phyloP scores from a whole-genome alignment of 1,140 invertebrate species.

The Trichonephila clavipes region DNA sequence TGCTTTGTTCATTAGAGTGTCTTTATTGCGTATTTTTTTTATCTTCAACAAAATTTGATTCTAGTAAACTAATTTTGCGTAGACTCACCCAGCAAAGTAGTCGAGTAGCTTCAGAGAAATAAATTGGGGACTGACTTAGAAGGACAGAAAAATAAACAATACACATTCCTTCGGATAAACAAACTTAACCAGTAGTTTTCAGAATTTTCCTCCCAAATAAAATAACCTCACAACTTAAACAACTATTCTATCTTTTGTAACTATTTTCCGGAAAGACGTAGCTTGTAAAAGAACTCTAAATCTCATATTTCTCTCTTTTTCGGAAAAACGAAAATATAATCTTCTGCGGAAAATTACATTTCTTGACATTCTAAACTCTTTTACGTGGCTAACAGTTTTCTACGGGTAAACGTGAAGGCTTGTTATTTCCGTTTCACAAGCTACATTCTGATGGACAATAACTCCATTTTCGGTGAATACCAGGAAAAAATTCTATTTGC shows the following conservation, averaged over 20 bases:
- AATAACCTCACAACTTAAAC: background rate
- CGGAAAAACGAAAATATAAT: conserved; percentile 50
- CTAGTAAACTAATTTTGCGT: background rate
- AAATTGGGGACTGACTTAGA: background rate
- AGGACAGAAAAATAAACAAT: conserved; percentile 21
- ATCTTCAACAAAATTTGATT: background rate
- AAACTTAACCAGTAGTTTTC: background rate
- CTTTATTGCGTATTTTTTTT: too few species aligned
- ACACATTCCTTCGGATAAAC: background rate
- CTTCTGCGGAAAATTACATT: conserved; percentile 26
- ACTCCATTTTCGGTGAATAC: conserved; percentile 61
- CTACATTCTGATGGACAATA: conserved; percentile 57
- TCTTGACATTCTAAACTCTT: conserved; percentile 55
- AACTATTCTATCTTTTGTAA: conserved; percentile 33
- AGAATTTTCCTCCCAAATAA: conserved; percentile 6
- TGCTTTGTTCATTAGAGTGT: too few species aligned
- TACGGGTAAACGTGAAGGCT: conserved; percentile 19
- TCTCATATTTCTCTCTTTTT: conserved; percentile 35
- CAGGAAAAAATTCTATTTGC: conserved; percentile 62
- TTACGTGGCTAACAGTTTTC: conserved; percentile 57
- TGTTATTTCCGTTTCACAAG: conserved; percentile 59
- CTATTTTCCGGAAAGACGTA: conserved; percentile 38
- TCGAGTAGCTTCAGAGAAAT: background rate
- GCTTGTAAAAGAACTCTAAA: conserved; percentile 50
- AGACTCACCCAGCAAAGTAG: background rate